Base-by-base conservation (phyloP, 2,113 vertebrate genomes). In the Megalops atlanticus region DNA sequence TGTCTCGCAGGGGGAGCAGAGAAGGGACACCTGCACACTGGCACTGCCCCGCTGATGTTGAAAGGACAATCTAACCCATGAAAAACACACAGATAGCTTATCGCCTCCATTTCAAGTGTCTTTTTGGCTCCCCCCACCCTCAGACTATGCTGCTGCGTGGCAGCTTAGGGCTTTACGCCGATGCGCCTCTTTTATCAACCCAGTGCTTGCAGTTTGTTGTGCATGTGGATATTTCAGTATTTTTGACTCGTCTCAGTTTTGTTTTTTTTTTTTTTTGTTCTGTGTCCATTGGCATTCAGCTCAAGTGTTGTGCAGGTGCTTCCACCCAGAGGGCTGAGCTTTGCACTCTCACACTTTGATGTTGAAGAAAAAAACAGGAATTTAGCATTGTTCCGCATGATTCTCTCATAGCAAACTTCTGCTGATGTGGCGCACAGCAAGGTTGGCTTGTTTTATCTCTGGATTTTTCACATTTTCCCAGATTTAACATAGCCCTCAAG, bases 51-150 rank as follows among this genome's bases (percentile, higher is more conserved):
- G 52, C 38, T n/a, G 76, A 39, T 2, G 76, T n/a, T 38, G n/a
- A 78, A 47, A 36, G 49, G 15, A 33, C 24, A 64, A 39, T n/a
- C 64, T 24, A 38, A 38, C 76, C 21, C 16, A 11, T 36, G 76
- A 24, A 21, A 39, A 14, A 24, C 31, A 7, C 52, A 49, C 36
- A 69, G n/a, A n/a, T n/a, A n/a, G 15, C 43, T 18, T 39, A 39
- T 45, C 27, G 75, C 54, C 41, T 76, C 10, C 0, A 38, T 18
- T 33, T 31, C 72, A 82, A 27, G 45, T 24, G 31, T 49, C 18
- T n/a, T 83, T 52, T 75, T 41, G 49, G 40, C 78, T 83, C 84
- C 70, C 77, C 74, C 77, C 2, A 24, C 58, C 10, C n/a, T 64
- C 10, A 64, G 31, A 64, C 11, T 27, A n/a, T 8, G 31, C 58